Evolutionary conservation across 2,888 invertebrate genomes (phyloP).

Genomic region (Frankliniella intonsa): DNA sequence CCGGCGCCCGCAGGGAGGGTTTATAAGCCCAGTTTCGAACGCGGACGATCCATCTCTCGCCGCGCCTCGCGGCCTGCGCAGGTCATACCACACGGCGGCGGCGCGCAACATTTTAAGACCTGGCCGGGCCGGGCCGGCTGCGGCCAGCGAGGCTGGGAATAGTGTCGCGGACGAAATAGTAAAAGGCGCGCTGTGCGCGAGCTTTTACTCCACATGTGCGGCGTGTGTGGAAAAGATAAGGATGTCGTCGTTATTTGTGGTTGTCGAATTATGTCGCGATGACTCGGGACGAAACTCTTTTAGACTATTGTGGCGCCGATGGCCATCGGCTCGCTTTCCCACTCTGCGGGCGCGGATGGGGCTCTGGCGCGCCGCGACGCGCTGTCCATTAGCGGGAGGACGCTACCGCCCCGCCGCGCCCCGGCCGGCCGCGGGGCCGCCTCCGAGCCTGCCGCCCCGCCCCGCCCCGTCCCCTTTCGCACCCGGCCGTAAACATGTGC

Average conservation of each 20-base stretch:
- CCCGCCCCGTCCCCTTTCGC: background rate
- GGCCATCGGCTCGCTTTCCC: too few relatives aligned
- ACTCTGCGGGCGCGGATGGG: too few relatives aligned
- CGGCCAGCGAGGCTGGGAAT: too few relatives aligned
- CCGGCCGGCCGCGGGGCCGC: background rate
- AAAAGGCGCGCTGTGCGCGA: too few relatives aligned
- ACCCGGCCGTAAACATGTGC: background rate
- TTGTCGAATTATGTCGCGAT: too few relatives aligned
- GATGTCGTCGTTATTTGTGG: too few relatives aligned
- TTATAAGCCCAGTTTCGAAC: slow-evolving; percentile 16
- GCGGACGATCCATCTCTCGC: background rate
- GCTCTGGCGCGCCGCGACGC: background rate
- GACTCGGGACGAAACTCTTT: too few relatives aligned
- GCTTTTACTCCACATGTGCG: too few relatives aligned
- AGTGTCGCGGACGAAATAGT: too few relatives aligned
- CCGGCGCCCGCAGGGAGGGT: background rate
- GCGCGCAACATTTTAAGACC: background rate
- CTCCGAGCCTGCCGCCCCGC: background rate
- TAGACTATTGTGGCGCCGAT: too few relatives aligned
- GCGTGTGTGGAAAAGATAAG: too few relatives aligned
- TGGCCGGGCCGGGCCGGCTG: background rate
- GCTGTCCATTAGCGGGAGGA: slow-evolving; percentile 1
- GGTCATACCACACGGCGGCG: background rate
- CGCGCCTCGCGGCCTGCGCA: too few relatives aligned
- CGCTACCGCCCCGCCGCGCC: background rate